Conservation (phyloP, 2,888 invertebrate genomes). For the Latheticus oryzae region DNA sequence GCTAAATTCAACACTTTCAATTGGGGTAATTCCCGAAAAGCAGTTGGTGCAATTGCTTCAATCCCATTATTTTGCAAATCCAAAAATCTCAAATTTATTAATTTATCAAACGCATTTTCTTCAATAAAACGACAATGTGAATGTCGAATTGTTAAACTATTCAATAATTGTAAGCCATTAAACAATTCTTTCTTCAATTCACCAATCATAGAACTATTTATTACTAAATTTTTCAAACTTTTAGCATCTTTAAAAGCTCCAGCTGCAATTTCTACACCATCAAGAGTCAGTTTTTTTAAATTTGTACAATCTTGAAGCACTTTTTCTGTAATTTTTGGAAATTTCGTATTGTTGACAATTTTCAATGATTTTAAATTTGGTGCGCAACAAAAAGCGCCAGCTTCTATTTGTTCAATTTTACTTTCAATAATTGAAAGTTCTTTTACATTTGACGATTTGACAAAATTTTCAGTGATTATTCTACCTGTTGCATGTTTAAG, state of each 20-base stretch:
- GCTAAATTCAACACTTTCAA: conserved; percentile 34
- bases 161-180: conserved; percentile 6
- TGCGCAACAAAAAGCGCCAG: conserved; percentile 15
- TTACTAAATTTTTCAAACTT: neutral
- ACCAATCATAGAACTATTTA: too few species aligned
- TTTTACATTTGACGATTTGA: conserved; percentile 7
- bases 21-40: conserved; percentile 4
- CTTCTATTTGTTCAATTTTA: conserved; percentile 1
- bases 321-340: conserved; percentile 13
- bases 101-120: conserved; percentile 8
- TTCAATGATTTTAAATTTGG: conserved; percentile 21
- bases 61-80: conserved; percentile 27
- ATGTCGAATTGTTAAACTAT: conserved; percentile 12
- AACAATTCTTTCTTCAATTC: conserved; percentile 4
- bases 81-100: conserved; percentile 19
- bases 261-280: conserved; percentile 3
- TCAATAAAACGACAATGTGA: neutral
- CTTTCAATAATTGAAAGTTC: conserved; percentile 8
- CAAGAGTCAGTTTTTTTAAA: conserved; percentile 7
- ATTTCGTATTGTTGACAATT: neutral
- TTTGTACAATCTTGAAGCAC: conserved; percentile 9
- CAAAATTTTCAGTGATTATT: conserved; percentile 14
- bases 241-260: conserved; percentile 1
- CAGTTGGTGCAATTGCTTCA: neutral
- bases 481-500: conserved; percentile 11